These are phyloP conservation scores for Diloba caeruleocephala DNA, from an alignment of 2,888 invertebrate species.

Conservation along the genomic window DNA sequence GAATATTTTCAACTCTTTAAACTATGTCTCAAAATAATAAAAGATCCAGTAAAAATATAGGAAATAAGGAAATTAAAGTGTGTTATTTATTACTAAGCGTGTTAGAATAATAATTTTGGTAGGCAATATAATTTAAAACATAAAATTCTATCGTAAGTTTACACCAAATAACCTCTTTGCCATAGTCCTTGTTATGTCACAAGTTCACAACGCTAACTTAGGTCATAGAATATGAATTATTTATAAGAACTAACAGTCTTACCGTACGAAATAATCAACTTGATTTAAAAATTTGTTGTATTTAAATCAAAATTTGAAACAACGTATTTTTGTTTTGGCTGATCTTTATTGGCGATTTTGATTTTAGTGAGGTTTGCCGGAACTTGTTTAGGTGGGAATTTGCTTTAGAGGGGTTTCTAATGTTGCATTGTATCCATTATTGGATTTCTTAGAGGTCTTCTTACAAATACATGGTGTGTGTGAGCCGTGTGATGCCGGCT, in stretches of 20 bases:
- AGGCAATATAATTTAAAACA: slow-evolving; percentile 10
- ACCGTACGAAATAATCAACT: slow-evolving; percentile 48
- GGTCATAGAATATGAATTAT: slow-evolving; percentile 52
- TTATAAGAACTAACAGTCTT: slow-evolving; percentile 55
- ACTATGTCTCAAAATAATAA: no score
- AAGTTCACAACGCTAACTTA: slow-evolving; percentile 1
- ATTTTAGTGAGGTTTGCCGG: not conserved
- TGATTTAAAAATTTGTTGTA: slow-evolving; percentile 21
- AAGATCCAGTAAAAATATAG: no score
- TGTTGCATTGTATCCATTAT: no score
- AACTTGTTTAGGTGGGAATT: no score
- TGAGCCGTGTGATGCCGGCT: no score
- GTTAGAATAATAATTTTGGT: not conserved
- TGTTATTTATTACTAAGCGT: no score
- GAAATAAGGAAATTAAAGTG: no score
- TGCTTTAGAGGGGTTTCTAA: no score
- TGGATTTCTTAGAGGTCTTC: no score
- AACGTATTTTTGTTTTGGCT: not conserved
- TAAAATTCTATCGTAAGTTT: slow-evolving; percentile 46
- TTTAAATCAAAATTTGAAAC: not conserved
- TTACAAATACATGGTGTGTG: no score
- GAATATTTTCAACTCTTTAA: no score
- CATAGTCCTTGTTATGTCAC: slow-evolving; percentile 4
- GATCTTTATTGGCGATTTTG: not conserved
- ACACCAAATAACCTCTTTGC: slow-evolving; percentile 8